phyloP scores from a whole-genome alignment of 2,113 vertebrate genomes.

The Myxocyprinus asiaticus region DNA sequence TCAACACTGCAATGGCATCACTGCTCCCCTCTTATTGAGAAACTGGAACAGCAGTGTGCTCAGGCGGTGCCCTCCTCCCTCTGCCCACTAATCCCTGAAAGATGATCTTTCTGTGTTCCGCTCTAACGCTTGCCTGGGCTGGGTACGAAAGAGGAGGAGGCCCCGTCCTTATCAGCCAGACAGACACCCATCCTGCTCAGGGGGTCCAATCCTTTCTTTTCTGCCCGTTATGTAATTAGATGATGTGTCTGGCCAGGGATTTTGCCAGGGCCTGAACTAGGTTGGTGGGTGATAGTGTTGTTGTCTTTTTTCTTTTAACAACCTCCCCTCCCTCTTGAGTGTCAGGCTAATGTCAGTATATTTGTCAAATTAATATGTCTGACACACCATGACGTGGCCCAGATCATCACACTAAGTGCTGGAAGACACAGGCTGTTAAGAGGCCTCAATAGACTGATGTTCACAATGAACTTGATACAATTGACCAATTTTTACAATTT shows the following conservation, averaged over 20 bases:
- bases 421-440: constrained; percentile 13
- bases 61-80: constrained; percentile 34
- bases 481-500: not conserved
- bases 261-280: constrained; percentile 21
- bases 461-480: constrained; percentile 22
- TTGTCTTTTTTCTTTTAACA: constrained; percentile 36
- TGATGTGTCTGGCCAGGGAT: constrained; percentile 51
- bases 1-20: not conserved
- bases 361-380: constrained; percentile 53
- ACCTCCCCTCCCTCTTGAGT: not conserved
- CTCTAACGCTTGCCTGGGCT: constrained; percentile 13
- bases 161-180: constrained; percentile 54
- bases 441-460: constrained; percentile 6
- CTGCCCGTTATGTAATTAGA: constrained; percentile 39
- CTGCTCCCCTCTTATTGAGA: constrained; percentile 3
- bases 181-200: constrained; percentile 41
- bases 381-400: constrained; percentile 34
- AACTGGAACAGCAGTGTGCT: constrained; percentile 24
- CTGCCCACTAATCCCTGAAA: constrained; percentile 51
- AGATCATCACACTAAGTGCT: constrained; percentile 46
- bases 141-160: constrained; percentile 26
- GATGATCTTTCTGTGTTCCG: constrained; percentile 43
- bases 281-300: constrained; percentile 46
- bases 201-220: constrained; percentile 37
- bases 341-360: constrained; percentile 41